phyloP scores from a whole-genome alignment of 2,113 vertebrate genomes.

The Leptodactylus fuscus region DNA sequence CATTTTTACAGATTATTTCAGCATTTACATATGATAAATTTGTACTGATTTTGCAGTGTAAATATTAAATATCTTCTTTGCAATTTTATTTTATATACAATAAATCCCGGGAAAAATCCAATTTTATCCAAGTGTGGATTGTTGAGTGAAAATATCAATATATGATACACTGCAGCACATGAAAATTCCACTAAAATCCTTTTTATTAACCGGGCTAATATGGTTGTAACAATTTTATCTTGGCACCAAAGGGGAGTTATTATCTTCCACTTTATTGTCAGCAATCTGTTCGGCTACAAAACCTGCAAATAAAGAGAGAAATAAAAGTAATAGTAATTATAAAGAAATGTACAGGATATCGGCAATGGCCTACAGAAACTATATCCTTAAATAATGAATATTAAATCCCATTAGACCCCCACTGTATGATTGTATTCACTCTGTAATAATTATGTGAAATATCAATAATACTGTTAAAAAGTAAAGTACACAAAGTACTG shows the following conservation, averaged over 20 bases:
- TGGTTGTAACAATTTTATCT: slow-evolving; percentile 43
- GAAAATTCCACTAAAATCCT: slow-evolving; percentile 5
- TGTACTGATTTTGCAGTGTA: neutral
- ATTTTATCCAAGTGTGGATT: neutral
- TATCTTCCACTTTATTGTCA: slow-evolving; percentile 42
- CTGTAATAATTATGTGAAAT: no score
- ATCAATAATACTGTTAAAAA: neutral
- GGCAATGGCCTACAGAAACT: neutral
- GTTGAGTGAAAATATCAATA: neutral
- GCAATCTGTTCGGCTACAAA: slow-evolving; percentile 47
- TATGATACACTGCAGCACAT: neutral
- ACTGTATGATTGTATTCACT: no score
- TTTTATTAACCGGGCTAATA: slow-evolving; percentile 30
- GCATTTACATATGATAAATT: neutral
- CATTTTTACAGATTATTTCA: neutral
- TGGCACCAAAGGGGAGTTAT: slow-evolving; percentile 45
- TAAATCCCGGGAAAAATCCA: neutral
- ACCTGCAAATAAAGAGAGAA: slow-evolving; percentile 20
- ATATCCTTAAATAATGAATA: slow-evolving; percentile 26
- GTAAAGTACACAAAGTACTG: no score
- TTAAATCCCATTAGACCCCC: neutral
- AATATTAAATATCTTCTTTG: slow-evolving; percentile 8
- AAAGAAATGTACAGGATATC: slow-evolving; percentile 13
- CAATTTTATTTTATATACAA: neutral
- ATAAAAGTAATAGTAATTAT: slow-evolving; percentile 30